phyloP scores from a whole-genome alignment of 2,797 vertebrate species.

The Lepidocolaptes lacrymiger region DNA sequence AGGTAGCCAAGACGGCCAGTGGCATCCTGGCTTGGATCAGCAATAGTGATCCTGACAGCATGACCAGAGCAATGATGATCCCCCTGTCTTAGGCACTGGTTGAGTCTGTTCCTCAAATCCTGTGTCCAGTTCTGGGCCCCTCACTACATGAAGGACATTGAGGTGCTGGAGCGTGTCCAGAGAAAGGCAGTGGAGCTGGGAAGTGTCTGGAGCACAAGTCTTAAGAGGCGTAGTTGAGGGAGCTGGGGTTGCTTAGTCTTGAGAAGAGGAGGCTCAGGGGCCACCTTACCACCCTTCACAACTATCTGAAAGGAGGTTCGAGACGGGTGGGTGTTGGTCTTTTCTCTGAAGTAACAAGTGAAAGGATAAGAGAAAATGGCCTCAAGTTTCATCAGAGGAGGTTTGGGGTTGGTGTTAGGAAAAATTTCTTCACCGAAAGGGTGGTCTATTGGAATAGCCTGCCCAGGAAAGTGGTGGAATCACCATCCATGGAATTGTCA shows the following conservation, averaged over 20 bases:
- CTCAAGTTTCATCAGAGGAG: neutral
- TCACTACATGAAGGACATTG: neutral
- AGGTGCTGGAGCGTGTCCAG: fast-evolving
- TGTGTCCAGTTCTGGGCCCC: neutral
- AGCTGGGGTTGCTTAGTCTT: neutral
- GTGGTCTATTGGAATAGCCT: neutral
- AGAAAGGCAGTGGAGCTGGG: neutral
- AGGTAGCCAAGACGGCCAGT: neutral
- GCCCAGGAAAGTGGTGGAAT: neutral
- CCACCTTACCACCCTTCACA: neutral
- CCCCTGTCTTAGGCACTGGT: too few species aligned
- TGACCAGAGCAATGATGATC: too few species aligned
- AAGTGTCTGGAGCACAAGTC: neutral
- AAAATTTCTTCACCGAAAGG: neutral
- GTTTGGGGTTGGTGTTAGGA: neutral
- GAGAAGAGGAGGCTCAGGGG: neutral
- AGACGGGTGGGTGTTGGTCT: fast-evolving
- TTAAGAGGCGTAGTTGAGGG: fast-evolving
- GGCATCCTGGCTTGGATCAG: neutral
- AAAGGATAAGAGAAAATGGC: neutral
- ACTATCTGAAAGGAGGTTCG: neutral
- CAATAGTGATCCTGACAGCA: neutral
- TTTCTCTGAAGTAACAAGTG: neutral
- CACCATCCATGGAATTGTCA: neutral
- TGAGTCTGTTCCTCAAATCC: neutral